Evolutionary conservation across 2,888 invertebrate genomes (phyloP), one percentile per base, ranked within the genome.

Genomic region (Microchrysa polita): DNA sequence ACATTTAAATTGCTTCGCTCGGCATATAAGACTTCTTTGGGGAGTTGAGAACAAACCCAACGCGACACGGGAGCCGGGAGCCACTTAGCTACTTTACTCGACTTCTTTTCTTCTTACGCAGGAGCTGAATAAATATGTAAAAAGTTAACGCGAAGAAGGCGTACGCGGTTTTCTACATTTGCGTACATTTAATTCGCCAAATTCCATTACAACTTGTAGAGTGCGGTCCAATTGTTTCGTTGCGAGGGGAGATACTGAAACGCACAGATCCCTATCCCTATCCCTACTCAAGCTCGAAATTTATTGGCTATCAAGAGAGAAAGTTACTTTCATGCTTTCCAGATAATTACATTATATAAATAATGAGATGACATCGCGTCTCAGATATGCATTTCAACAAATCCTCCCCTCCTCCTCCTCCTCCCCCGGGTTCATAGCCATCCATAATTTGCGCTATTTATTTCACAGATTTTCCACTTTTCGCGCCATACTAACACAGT

Each of bases 161-260:
- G 60, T 23, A 23, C 72, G 71, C 71, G 57, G 22, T 18, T 22
- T 71, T 57, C n/a, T 20, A 48, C 42, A 60, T 72, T 72, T 60
- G 60, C 44, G 27, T 60, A 16, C 22, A 59, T 12, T 27, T 53
- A 12, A 53, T 40, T 57, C 42, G 23, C 22, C 59, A 60, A 20
- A 52, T 40, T 69, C 22, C 69, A n/a, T 57, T 34, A 20, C 69
- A 55, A 55, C 7, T 18, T 55, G 10, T 16, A n/a, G n/a, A n/a
- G n/a, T n/a, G n/a, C 67, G 34, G 23, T 67, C 27, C 53, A 67
- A 27, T 40, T 40, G 10, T 53, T 18, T 53, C 18, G 23, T 10
- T 16, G 48, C 65, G 48, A n/a, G 0, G 12, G 65, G 4, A 5
- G 65, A 44, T n/a, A n/a, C n/a, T n/a, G n/a, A n/a, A n/a, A n/a